Base-by-base conservation (phyloP, 2,113 vertebrate genomes). In the Myrmecobius fasciatus region DNA sequence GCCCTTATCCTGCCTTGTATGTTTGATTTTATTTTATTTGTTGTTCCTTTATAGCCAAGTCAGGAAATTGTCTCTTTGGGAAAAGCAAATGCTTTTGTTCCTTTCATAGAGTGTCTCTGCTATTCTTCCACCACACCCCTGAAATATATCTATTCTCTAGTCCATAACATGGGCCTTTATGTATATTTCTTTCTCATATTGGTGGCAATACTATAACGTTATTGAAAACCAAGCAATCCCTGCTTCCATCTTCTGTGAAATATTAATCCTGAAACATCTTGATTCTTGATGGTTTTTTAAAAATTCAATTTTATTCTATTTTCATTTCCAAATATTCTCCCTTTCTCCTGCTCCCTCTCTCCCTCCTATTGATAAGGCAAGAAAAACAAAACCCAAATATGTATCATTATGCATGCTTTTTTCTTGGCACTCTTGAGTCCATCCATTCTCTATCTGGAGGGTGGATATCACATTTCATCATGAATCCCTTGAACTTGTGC, bases 31-130 rank as follows among this genome's bases (percentile, higher is more conserved):
- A 83, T 83, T 83, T 83, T 83, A 24, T n/a, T 83, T 67, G 43
- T 91, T 47, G 7, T 53, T 93, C 53, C 48, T 91, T 95, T 92
- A 53, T 94, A 91, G 93, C 89, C 53, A 47, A 92, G 97, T 92
- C 97, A 96, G 95, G 95, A 96, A 96, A 53, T 60, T 92, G 51
- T 88, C 91, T 56, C 92, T 92, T 47, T n/a, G 54, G 52, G 91
- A 92, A 24, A 93, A 93, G 54, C 91, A 28, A 53, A 89, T 89
- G 53, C 36, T 90, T 92, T 90, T 92, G 36, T 54, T 52, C 67
- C 43, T 90, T 49, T 51, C 25, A 95, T 26, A 9, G 3, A 67
- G 17, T 47, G 52, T 91, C 91, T 46, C 4, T 3, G 89, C 60
- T 95, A 53, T 24, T 92, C 94, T 46, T 92, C 2, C 93, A 75